Percentiles rank a stretch among this genome's conserved stretches.
Conservation (phyloP, 2,888 invertebrate species). For the Diaprepes abbreviatus region DNA sequence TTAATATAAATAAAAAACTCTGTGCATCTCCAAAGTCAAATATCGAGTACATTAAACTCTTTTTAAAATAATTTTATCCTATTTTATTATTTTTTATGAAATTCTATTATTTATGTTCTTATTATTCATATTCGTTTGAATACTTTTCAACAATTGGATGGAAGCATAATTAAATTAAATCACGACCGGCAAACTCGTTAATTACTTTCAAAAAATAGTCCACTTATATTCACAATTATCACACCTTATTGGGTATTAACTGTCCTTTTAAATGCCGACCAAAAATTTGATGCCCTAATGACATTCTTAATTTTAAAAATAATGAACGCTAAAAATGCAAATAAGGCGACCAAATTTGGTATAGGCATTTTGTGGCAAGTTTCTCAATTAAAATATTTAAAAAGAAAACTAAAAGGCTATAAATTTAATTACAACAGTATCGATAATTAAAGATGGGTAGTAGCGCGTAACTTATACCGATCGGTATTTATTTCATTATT, state of each 20-base stretch:
- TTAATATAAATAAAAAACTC: no score
- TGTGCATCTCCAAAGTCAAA: no score
- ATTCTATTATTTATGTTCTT: no score
- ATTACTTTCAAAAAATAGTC: neutral
- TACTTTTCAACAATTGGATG: no score
- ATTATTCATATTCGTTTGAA: no score
- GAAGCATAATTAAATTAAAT: neutral
- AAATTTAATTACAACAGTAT: neutral
- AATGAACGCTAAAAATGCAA: constrained; percentile 7
- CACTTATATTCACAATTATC: constrained; percentile 19
- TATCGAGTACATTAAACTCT: no score
- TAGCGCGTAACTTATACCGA: neutral
- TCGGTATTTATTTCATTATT: no score
- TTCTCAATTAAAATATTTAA: constrained; percentile 5
- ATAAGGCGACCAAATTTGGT: constrained; percentile 1
- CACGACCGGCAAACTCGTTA: neutral
- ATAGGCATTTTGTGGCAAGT: neutral
- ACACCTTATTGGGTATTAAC: constrained; percentile 7
- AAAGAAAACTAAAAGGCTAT: neutral
- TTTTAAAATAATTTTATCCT: no score
- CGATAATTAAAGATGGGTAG: neutral
- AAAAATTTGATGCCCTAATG: constrained; percentile 13
- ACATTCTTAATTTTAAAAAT: constrained; percentile 25
- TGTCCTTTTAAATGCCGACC: constrained; percentile 14
- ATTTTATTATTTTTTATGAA: no score